A percentile compares a stretch with the other conserved stretches of the same genome.
phyloP scores from a whole-genome alignment of 2,888 invertebrate species.

The Acanthosoma haemorrhoidale region DNA sequence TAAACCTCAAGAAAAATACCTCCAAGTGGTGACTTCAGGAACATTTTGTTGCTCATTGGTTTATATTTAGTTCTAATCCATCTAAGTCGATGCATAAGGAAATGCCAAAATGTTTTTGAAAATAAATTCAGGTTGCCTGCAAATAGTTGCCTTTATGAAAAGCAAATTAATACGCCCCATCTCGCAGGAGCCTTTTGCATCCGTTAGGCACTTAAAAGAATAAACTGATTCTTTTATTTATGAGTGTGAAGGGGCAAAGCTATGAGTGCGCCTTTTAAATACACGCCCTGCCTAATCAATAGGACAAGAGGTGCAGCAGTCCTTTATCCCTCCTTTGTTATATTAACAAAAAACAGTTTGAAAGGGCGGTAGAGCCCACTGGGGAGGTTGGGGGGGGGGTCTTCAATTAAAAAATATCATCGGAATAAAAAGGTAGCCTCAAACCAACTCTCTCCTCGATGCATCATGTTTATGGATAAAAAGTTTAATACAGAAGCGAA shows the following conservation, averaged over 20 bases:
- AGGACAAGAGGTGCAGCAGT: not conserved
- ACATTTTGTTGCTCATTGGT: too few relatives aligned
- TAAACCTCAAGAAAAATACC: too few relatives aligned
- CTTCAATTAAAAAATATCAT: conserved; percentile 5
- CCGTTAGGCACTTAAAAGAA: not conserved
- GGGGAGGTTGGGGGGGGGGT: not conserved
- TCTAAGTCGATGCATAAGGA: too few relatives aligned
- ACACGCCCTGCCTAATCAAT: not conserved
- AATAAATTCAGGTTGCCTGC: too few relatives aligned
- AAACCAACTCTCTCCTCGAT: conserved; percentile 8
- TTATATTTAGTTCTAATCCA: too few relatives aligned
- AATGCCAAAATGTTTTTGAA: too few relatives aligned
- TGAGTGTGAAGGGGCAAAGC: not conserved
- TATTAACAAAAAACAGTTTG: conserved; percentile 2
- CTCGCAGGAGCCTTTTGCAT: not conserved
- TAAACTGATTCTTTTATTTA: conserved; percentile 10
- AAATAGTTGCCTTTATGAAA: not conserved
- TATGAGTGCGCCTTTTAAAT: conserved; percentile 10
- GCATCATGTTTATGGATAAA: conserved; percentile 14
- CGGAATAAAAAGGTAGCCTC: not conserved
- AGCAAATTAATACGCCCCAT: not conserved
- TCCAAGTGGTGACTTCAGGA: too few relatives aligned
- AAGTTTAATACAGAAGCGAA: not conserved
- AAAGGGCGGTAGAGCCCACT: too few relatives aligned
- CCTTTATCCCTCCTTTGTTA: conserved; percentile 14